Evolutionary conservation across 2,113 vertebrate species (phyloP).

Genomic region (Setophaga petechia): DNA sequence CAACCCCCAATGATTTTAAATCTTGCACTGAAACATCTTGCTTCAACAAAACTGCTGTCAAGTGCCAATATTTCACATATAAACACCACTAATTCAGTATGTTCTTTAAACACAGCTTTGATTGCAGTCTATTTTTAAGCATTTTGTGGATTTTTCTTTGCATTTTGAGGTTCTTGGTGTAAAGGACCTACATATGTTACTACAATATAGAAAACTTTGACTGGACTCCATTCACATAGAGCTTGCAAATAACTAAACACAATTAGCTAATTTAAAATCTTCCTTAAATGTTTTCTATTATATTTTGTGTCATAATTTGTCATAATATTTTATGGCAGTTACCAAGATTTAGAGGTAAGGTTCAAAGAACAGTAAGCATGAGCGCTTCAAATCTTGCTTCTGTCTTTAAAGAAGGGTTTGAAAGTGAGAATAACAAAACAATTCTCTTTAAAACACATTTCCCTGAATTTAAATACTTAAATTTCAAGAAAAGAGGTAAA

Average conservation of each 20-base stretch:
- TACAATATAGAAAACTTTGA: background rate
- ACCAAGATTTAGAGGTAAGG: constrained; percentile 15
- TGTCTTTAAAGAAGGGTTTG: background rate
- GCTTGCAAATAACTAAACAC: background rate
- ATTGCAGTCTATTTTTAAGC: background rate
- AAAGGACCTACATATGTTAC: background rate
- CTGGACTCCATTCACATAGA: background rate
- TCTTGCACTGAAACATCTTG: fast-evolving
- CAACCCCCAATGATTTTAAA: background rate
- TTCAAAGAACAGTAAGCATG: background rate
- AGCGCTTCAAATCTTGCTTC: background rate
- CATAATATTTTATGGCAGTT: constrained; percentile 15
- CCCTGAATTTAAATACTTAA: background rate
- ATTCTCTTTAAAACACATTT: background rate
- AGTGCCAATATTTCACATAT: background rate
- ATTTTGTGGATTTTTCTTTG: background rate
- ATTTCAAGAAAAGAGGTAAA: background rate
- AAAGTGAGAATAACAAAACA: background rate
- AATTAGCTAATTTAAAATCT: constrained; percentile 1
- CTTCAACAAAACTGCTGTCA: background rate
- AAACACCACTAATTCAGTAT: background rate
- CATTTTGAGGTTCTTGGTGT: fast-evolving
- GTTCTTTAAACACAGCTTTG: background rate
- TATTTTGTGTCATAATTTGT: constrained; percentile 32
- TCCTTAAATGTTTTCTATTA: background rate